Conservation (phyloP, 2,797 vertebrate genomes). For the Mormyrops boulengeri region DNA sequence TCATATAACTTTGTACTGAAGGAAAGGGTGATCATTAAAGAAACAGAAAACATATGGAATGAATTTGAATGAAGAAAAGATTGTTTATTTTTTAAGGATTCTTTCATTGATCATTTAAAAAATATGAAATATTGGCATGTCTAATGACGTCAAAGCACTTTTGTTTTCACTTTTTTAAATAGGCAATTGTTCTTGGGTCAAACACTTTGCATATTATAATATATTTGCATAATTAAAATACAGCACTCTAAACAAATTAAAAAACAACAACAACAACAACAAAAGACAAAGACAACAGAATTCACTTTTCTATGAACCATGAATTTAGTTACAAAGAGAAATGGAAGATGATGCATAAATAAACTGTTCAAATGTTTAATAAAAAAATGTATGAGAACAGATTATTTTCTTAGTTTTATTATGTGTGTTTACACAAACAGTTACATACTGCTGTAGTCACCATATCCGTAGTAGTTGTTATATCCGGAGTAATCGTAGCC, state of each 20-base stretch:
- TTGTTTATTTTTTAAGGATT: slow-evolving; percentile 45
- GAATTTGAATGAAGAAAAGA: slow-evolving; percentile 39
- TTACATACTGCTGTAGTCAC: slow-evolving; percentile 94
- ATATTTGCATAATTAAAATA: slow-evolving; percentile 40
- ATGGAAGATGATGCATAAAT: slow-evolving; percentile 47
- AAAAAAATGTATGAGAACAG: slow-evolving; percentile 30
- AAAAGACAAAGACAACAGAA: slow-evolving; percentile 34
- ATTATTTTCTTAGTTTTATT: slow-evolving; percentile 38
- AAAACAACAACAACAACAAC: slow-evolving; percentile 33
- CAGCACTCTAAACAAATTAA: slow-evolving; percentile 26
- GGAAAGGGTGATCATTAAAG: slow-evolving; percentile 31
- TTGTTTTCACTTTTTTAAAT: slow-evolving; percentile 29
- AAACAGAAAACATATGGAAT: slow-evolving; percentile 43
- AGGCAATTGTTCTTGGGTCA: slow-evolving; percentile 40
- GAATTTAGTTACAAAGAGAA: slow-evolving; percentile 32
- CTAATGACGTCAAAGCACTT: slow-evolving; percentile 45
- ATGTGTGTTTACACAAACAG: slow-evolving; percentile 38
- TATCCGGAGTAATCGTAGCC: slow-evolving; percentile 97
- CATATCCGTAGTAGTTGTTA: slow-evolving; percentile 98
- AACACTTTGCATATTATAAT: slow-evolving; percentile 41
- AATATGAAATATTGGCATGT: slow-evolving; percentile 39
- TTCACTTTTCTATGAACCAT: slow-evolving; percentile 31
- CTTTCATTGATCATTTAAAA: slow-evolving; percentile 37
- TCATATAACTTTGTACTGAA: slow-evolving; percentile 25
- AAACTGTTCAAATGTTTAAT: slow-evolving; percentile 48